Base-by-base conservation (phyloP, 2,888 invertebrate species). In the Synanthedon tipuliformis region DNA sequence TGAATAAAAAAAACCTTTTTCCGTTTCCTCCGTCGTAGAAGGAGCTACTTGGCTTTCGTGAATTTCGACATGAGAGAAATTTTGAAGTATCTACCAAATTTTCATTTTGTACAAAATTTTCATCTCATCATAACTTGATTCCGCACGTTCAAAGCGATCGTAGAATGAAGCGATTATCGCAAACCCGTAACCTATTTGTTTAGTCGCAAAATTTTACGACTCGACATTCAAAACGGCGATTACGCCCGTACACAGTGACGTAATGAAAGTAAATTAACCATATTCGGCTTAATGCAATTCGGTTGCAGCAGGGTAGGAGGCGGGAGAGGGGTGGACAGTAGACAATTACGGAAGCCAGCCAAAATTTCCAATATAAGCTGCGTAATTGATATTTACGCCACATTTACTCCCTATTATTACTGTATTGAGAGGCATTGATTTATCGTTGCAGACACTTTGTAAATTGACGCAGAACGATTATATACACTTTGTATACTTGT, bases 371-470 rank as follows among this genome's bases (percentile, higher is more conserved):
- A 74, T 75, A 73, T 71, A 73, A 71, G 66, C 74, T 60, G 59
- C 64, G 69, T 81, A 83, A 85, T 85, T 84, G 81, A 81, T 84
- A 84, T 85, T 85, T 81, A 84, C 81, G 81, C 73, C 60, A 68
- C 78, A 76, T 77, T 80, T 73, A 79, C 65, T 70, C 68, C 66
- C 63, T 48, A 54, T 34, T 64, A 66, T 67, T 65, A 66, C 66
- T 61, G 61, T 61, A 64, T 65, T 61, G 64, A 61, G 60, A 59
- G 62, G 63, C 45, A 45, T 45, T 45, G 45, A 45, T 45, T 45
- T 45, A 45, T 45, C 15, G 12, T 45, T 45, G 45, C 45, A 45
- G 8, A 45, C 15, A 15, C 3, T 45, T 45, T 45, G n/a, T 45
- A 45, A 13, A 45, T 15, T 12, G 34, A 34, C 34, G 34, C 34